Percentiles rank a stretch among this genome's conserved stretches.
Evolutionary conservation across 2,113 vertebrate species (phyloP).

Genomic region (Hippocampus mohnikei): DNA sequence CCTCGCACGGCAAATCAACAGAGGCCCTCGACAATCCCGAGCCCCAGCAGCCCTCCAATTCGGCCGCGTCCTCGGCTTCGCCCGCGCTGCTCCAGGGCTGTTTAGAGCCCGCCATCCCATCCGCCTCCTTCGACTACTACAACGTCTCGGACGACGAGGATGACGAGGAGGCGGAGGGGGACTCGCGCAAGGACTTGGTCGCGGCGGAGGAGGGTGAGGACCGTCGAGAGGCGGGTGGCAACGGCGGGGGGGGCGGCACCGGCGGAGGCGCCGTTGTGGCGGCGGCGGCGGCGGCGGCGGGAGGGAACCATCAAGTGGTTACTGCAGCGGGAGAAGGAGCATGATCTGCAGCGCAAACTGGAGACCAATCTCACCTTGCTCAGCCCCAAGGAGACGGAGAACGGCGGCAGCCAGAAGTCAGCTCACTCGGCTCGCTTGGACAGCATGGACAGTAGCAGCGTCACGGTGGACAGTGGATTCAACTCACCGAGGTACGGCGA

Average conservation of each 20-base stretch:
- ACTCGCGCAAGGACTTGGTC: slow-evolving; percentile 81
- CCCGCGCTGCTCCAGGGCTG: slow-evolving; percentile 78
- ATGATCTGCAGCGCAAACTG: slow-evolving; percentile 92
- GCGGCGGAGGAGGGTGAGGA: slow-evolving; percentile 72
- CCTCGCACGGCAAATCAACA: slow-evolving; percentile 86
- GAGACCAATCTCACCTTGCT: slow-evolving; percentile 96
- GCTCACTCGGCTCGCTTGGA: slow-evolving; percentile 94
- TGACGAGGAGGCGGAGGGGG: slow-evolving; percentile 83
- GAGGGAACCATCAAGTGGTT: slow-evolving; percentile 98
- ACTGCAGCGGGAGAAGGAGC: slow-evolving; percentile 91
- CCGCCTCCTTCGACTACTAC: slow-evolving; percentile 94
- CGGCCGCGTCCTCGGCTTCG: slow-evolving; percentile 77
- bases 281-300: slow-evolving; percentile 75
- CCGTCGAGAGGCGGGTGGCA: slow-evolving; percentile 77
- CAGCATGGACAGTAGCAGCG: slow-evolving; percentile 99
- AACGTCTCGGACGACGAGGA: slow-evolving; percentile 93
- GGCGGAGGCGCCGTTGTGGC: slow-evolving; percentile 85
- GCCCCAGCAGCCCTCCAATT: slow-evolving; percentile 86
- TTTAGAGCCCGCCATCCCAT: slow-evolving; percentile 77
- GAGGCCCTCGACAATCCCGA: slow-evolving; percentile 88
- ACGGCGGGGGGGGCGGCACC: slow-evolving; percentile 75
- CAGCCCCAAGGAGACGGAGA: slow-evolving; percentile 92
- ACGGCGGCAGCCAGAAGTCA: slow-evolving; percentile 89
- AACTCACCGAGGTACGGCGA: slow-evolving; percentile 95
- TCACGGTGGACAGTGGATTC: slow-evolving; percentile 98